A percentile compares a stretch with the other conserved stretches of the same genome.
These are phyloP conservation scores for Aricia artaxerxes DNA, from an alignment of 2,888 invertebrate species.

Conservation along the genomic window DNA sequence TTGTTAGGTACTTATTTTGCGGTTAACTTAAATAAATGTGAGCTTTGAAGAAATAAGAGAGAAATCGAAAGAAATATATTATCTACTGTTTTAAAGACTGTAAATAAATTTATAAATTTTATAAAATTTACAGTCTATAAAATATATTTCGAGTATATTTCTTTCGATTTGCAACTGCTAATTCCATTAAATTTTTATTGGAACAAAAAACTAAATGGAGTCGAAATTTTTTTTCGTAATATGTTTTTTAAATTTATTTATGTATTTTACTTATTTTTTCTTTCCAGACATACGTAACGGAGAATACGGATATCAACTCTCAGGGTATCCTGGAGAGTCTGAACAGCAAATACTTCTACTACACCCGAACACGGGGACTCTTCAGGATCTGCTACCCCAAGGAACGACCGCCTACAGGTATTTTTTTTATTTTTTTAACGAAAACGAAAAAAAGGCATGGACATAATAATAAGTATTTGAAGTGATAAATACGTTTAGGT, in stretches of 20 bases:
- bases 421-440: constrained; percentile 42
- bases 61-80: too few relatives aligned
- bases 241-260: neutral
- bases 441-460: too few relatives aligned
- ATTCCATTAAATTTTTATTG: neutral
- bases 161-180: neutral
- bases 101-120: too few relatives aligned
- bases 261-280: constrained; percentile 40
- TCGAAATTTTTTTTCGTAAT: neutral
- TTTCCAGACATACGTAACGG: constrained; percentile 86
- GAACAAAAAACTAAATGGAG: neutral
- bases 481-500: too few relatives aligned
- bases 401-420: constrained; percentile 91
- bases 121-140: neutral
- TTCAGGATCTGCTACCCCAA: constrained; percentile 97
- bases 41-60: neutral
- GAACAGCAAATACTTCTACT: constrained; percentile 93
- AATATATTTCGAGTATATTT: neutral
- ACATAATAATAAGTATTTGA: too few relatives aligned
- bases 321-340: constrained; percentile 86
- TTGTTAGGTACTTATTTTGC: neutral
- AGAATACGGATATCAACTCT: constrained; percentile 84
- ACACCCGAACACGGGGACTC: constrained; percentile 94
- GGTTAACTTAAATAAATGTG: neutral
- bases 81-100: too few relatives aligned